Percentiles rank a stretch among this genome's conserved stretches.
These are phyloP conservation scores for Setipinna tenuifilis DNA, from an alignment of 2,797 vertebrate species.

Conservation along the genomic window DNA sequence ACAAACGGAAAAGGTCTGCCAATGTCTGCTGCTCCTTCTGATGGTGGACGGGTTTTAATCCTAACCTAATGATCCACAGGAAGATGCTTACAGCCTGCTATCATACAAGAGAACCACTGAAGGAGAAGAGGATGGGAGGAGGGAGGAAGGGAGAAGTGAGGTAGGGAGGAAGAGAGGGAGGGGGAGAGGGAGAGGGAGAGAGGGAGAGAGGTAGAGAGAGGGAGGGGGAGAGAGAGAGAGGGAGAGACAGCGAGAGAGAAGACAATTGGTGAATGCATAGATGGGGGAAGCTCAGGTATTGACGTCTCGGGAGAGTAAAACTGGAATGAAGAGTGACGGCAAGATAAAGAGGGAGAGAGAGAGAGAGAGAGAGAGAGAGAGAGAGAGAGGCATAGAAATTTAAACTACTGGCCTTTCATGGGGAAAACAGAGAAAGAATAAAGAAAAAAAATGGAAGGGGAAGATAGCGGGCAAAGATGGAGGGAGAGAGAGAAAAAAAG, in stretches of 20 bases:
- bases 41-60: not conserved
- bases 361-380: not conserved
- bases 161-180: constrained; percentile 14
- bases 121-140: not conserved
- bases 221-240: constrained; percentile 16
- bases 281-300: not conserved
- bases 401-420: no score
- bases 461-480: not conserved
- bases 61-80: not conserved
- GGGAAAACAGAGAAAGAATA: not conserved
- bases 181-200: constrained; percentile 18
- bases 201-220: constrained; percentile 17
- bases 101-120: not conserved
- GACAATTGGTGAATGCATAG: not conserved
- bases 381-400: not conserved
- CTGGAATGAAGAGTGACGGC: not conserved
- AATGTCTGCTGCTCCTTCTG: not conserved
- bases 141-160: not conserved
- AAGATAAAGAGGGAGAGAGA: not conserved
- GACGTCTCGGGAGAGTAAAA: not conserved
- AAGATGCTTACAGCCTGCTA: not conserved
- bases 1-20: not conserved
- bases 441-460: not conserved
- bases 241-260: not conserved
- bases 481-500: constrained; percentile 43